Evolutionary conservation across 2,888 invertebrate species (phyloP).

Genomic region (Oxyteleia sp.): DNA sequence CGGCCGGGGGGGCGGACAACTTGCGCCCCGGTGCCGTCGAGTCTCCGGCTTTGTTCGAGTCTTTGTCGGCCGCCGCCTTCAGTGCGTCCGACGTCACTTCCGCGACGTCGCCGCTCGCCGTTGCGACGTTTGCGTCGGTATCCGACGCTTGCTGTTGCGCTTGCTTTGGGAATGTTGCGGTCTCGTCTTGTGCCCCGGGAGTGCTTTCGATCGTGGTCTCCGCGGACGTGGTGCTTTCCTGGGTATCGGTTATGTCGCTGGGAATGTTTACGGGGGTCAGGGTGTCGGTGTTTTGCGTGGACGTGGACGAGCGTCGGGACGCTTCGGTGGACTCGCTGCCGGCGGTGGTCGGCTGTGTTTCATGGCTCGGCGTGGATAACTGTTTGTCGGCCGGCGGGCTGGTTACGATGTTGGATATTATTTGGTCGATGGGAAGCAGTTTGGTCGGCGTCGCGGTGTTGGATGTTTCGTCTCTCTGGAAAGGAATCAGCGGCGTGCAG

Average conservation of each 20-base stretch:
- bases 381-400: slow-evolving; percentile 79
- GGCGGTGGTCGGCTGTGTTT: slow-evolving; percentile 74
- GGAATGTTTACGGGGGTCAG: slow-evolving; percentile 84
- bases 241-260: slow-evolving; percentile 81
- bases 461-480: slow-evolving; percentile 88
- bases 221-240: slow-evolving; percentile 78
- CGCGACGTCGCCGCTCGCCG: slow-evolving; percentile 28
- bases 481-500: slow-evolving; percentile 64
- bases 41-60: slow-evolving; percentile 18
- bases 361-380: slow-evolving; percentile 77
- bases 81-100: slow-evolving; percentile 24
- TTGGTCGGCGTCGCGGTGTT: slow-evolving; percentile 86
- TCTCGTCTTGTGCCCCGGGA: slow-evolving; percentile 64
- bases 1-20: slow-evolving; percentile 85
- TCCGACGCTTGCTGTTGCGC: background rate
- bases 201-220: slow-evolving; percentile 76
- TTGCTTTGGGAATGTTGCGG: slow-evolving; percentile 42
- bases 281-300: slow-evolving; percentile 86
- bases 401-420: slow-evolving; percentile 85
- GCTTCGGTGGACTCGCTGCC: slow-evolving; percentile 80
- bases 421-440: slow-evolving; percentile 86
- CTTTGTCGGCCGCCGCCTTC: slow-evolving; percentile 36
- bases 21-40: slow-evolving; percentile 70
- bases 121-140: slow-evolving; percentile 6
- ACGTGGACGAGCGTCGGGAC: slow-evolving; percentile 85